Evolutionary conservation across 1,140 invertebrate genomes (phyloP).

Genomic region (Brachionus rotundiformis): DNA sequence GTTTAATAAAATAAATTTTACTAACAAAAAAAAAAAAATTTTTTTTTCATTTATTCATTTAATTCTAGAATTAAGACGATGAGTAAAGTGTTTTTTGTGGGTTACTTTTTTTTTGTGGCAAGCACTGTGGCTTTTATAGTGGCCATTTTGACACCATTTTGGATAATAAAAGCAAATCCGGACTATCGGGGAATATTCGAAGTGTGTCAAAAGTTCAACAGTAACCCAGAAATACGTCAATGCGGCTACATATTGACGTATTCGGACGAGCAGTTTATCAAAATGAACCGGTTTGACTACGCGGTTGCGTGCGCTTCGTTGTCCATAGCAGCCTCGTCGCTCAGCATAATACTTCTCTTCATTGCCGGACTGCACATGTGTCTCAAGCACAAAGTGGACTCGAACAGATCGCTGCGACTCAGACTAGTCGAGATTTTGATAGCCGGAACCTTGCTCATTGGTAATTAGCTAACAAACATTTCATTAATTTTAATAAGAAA

Average conservation of each 20-base stretch:
- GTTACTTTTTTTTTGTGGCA: conserved; percentile 31
- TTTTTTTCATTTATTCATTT: neutral
- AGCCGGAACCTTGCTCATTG: conserved; percentile 35
- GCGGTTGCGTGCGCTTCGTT: conserved; percentile 45
- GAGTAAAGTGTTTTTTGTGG: conserved; percentile 51
- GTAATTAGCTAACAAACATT: conserved; percentile 21
- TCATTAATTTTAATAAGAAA: no score
- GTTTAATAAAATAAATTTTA: neutral
- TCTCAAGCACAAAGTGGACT: conserved; percentile 7
- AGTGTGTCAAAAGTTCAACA: neutral
- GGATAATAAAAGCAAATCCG: conserved; percentile 46
- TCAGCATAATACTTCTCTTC: conserved; percentile 21
- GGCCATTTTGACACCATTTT: conserved; percentile 44
- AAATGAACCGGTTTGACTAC: neutral
- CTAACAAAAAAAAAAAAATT: neutral
- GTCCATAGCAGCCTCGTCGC: conserved; percentile 10
- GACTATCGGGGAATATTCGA: conserved; percentile 46
- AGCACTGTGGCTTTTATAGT: conserved; percentile 51
- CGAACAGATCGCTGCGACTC: neutral
- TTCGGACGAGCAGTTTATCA: conserved; percentile 24
- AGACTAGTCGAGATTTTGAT: conserved; percentile 31
- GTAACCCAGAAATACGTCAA: neutral
- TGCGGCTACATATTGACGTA: conserved; percentile 46
- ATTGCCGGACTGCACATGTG: conserved; percentile 11
- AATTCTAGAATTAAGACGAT: conserved; percentile 16